Percentiles rank a stretch among this genome's conserved stretches.
Evolutionary conservation across 64 coral and sea anemone species (phyloP).

Genomic region (Exaiptasia diaphana): DNA sequence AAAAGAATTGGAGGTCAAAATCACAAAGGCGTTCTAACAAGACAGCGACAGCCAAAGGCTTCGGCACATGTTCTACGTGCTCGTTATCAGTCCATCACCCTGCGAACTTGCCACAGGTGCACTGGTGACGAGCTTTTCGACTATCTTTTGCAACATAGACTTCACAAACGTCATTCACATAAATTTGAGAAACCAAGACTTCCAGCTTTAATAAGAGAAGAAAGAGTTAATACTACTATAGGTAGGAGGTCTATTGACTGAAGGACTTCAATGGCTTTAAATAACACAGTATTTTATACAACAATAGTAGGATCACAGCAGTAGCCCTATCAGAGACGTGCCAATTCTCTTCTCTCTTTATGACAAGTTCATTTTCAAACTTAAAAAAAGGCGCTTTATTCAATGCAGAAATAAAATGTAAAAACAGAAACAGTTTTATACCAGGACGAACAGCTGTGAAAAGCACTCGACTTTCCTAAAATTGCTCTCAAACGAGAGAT

Average conservation of each 20-base stretch:
- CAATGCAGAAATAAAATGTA: too few relatives aligned
- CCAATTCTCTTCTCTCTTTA: too few relatives aligned
- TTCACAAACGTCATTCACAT: slow-evolving; percentile 5
- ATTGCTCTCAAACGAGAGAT: too few relatives aligned
- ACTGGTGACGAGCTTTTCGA: slow-evolving; percentile 67
- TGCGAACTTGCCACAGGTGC: slow-evolving; percentile 33
- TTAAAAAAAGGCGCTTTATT: too few relatives aligned
- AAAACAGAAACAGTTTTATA: too few relatives aligned
- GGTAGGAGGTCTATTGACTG: slow-evolving; percentile 11
- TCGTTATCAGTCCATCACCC: slow-evolving; percentile 36
- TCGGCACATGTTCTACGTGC: slow-evolving; percentile 49
- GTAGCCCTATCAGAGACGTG: too few relatives aligned
- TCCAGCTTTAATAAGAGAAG: slow-evolving; percentile 59
- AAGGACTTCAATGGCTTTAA: too few relatives aligned
- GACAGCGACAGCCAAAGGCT: slow-evolving; percentile 68
- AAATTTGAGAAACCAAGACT: neutral
- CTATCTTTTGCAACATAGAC: slow-evolving; percentile 34
- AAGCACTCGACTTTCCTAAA: too few relatives aligned
- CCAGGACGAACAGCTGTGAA: too few relatives aligned
- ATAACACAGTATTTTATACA: too few relatives aligned
- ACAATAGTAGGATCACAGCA: too few relatives aligned
- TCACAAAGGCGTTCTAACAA: slow-evolving; percentile 58
- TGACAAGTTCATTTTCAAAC: too few relatives aligned
- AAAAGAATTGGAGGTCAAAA: slow-evolving; percentile 11
- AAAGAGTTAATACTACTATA: slow-evolving; percentile 56